phyloP scores from a whole-genome alignment of 2,797 vertebrate genomes.

The Sebastes iracundus region DNA sequence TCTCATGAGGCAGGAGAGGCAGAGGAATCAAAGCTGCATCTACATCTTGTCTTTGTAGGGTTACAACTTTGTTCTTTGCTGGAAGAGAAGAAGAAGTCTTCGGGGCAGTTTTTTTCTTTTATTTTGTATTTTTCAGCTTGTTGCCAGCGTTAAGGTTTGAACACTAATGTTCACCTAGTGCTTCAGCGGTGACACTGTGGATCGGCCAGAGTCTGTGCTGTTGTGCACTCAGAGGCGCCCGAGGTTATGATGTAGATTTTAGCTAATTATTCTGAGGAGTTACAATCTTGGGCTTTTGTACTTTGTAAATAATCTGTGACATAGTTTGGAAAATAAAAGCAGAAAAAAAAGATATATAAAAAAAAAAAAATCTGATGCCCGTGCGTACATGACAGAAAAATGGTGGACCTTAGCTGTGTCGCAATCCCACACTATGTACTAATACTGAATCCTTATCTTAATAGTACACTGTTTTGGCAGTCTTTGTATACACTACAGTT shows the following conservation, averaged over 20 bases:
- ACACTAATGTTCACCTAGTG: constrained; percentile 21
- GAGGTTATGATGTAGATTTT: constrained; percentile 35
- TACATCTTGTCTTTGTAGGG: constrained; percentile 4
- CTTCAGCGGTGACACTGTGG: constrained; percentile 50
- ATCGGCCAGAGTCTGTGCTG: constrained; percentile 25
- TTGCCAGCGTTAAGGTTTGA: constrained; percentile 33
- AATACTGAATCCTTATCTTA: neutral
- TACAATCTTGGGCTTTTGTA: constrained; percentile 42
- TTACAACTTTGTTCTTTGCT: neutral
- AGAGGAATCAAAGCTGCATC: constrained; percentile 8
- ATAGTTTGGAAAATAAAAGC: constrained; percentile 49
- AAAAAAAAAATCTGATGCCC: constrained; percentile 8
- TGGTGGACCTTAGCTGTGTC: constrained; percentile 53
- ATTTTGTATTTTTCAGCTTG: neutral
- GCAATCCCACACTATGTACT: constrained; percentile 5
- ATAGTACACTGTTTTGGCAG: neutral
- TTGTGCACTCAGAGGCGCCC: constrained; percentile 10
- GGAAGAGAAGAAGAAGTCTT: neutral
- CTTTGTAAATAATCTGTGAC: constrained; percentile 71
- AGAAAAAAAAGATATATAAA: constrained; percentile 14
- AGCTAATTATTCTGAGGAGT: constrained; percentile 27
- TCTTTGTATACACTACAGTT: constrained; percentile 20
- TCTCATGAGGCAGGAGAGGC: constrained; percentile 5
- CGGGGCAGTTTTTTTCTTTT: neutral
- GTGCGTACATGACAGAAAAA: constrained; percentile 53